phyloP scores from a whole-genome alignment of 2,888 invertebrate species.

The Conops quadrifasciatus region DNA sequence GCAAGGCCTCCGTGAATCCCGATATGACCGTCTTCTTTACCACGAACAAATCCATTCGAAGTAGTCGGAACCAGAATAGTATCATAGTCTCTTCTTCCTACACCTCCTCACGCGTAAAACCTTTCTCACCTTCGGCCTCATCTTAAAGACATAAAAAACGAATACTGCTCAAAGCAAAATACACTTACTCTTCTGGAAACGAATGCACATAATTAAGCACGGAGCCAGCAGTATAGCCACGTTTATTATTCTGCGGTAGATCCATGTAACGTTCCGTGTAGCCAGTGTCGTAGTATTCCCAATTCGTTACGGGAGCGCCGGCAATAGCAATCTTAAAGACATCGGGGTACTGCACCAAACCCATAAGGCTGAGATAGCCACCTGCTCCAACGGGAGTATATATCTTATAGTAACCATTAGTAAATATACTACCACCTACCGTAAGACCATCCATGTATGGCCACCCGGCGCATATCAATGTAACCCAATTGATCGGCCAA shows the following conservation, averaged over 20 bases:
- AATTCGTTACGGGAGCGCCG: conserved; percentile 97
- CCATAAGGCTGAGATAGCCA: conserved; percentile 95
- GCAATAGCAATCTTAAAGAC: conserved; percentile 95
- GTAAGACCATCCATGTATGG: conserved; percentile 99
- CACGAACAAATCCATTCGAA: too few species aligned
- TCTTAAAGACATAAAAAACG: too few species aligned
- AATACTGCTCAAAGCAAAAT: background rate
- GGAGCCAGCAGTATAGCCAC: conserved; percentile 85
- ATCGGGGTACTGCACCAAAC: conserved; percentile 89
- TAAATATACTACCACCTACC: conserved; percentile 70
- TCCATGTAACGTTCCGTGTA: conserved; percentile 99
- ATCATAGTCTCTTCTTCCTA: too few species aligned
- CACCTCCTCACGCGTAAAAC: too few species aligned
- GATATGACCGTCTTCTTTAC: too few species aligned
- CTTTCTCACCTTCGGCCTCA: too few species aligned
- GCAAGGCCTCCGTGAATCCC: too few species aligned
- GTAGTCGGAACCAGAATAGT: too few species aligned
- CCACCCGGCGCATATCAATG: conserved; percentile 91
- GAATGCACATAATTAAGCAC: conserved; percentile 84
- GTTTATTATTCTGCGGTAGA: conserved; percentile 77
- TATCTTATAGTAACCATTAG: background rate
- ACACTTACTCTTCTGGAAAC: conserved; percentile 89
- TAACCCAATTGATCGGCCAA: conserved; percentile 83
- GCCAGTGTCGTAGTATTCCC: conserved; percentile 97
- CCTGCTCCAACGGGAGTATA: conserved; percentile 63